phyloP scores from a whole-genome alignment of 2,797 vertebrate species.

The Sardinella longiceps region DNA sequence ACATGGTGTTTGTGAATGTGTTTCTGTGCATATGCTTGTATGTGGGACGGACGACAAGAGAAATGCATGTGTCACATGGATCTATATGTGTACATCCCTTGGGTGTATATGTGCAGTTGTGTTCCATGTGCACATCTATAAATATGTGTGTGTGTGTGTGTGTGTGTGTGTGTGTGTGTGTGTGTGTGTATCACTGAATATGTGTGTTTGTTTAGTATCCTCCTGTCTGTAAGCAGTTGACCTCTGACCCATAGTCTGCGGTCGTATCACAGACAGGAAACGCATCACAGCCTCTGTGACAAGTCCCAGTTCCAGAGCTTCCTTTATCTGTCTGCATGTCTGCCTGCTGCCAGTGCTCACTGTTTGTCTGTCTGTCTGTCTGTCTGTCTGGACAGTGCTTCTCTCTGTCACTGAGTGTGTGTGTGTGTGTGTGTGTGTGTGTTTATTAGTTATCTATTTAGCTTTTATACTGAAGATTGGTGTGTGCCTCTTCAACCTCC shows the following conservation, averaged over 20 bases:
- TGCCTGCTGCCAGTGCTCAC: background rate
- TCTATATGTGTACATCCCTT: background rate
- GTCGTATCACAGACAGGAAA: background rate
- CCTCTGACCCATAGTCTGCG: slow-evolving; percentile 5
- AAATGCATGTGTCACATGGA: background rate
- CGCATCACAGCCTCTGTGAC: slow-evolving; percentile 6
- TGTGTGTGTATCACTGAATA: background rate
- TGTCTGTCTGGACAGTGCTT: background rate
- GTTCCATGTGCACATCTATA: background rate
- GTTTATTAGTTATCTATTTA: background rate
- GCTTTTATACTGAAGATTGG: background rate
- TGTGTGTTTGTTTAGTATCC: slow-evolving; percentile 9
- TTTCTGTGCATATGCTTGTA: background rate
- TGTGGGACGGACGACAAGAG: background rate
- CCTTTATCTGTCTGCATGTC: background rate
- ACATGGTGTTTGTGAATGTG: background rate
- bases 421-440: background rate
- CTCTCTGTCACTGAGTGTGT: background rate
- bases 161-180: background rate
- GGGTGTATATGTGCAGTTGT: background rate
- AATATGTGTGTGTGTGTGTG: background rate
- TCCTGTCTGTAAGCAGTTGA: background rate
- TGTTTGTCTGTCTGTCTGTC: slow-evolving; percentile 13
- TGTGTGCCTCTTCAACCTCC: background rate
- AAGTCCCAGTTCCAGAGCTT: background rate